Percentiles rank a stretch among this genome's conserved stretches.
phyloP scores from a whole-genome alignment of 2,113 vertebrate genomes.

The Crotalus viridis region DNA sequence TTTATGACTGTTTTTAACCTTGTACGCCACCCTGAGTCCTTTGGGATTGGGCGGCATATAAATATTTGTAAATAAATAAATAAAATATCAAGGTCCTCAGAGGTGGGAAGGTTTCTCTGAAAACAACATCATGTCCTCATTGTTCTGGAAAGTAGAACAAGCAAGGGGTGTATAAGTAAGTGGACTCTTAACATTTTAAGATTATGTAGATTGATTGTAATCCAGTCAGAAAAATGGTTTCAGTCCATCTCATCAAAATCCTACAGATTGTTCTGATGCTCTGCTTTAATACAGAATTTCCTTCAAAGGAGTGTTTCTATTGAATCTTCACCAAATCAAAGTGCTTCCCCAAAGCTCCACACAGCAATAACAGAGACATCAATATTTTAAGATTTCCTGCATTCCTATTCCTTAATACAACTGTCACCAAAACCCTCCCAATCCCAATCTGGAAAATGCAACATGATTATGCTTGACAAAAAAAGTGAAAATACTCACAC shows the following conservation, averaged over 20 bases:
- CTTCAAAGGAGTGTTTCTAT: not conserved
- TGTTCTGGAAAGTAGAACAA: not conserved
- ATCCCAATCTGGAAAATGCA: not conserved
- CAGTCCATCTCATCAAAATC: not conserved
- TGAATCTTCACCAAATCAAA: not conserved
- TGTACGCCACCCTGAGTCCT: too few relatives aligned
- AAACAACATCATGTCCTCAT: not conserved
- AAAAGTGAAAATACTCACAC: not conserved
- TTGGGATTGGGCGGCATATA: too few relatives aligned
- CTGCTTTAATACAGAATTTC: not conserved
- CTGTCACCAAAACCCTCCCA: not conserved
- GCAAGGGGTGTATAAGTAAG: not conserved
- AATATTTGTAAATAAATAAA: too few relatives aligned
- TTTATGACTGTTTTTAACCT: too few relatives aligned
- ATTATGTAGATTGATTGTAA: not conserved
- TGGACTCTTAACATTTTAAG: not conserved
- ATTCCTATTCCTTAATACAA: not conserved
- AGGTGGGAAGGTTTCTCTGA: not conserved
- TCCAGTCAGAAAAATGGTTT: not conserved
- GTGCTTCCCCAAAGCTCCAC: not conserved
- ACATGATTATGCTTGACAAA: not conserved
- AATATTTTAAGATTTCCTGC: not conserved
- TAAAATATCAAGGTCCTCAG: not conserved
- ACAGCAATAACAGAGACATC: not conserved
- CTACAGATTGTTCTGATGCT: not conserved